Evolutionary conservation across 2,888 invertebrate species (phyloP).

Genomic region (Abrostola tripartita): DNA sequence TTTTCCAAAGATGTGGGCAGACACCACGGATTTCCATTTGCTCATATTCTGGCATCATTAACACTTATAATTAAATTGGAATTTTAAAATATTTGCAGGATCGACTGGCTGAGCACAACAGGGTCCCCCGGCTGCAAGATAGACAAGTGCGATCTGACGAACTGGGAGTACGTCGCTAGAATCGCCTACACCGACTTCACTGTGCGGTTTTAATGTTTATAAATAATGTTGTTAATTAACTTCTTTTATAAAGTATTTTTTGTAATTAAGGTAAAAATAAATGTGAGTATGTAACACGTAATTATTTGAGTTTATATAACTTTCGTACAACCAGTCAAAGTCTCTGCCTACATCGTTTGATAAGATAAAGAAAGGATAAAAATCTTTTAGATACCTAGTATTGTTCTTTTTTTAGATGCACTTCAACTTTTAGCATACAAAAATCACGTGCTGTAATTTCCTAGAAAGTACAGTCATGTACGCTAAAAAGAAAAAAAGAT

Average conservation of each 20-base stretch:
- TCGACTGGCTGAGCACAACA: slow-evolving; percentile 93
- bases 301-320: too few species aligned
- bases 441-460: slow-evolving; percentile 8
- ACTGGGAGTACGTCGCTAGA: slow-evolving; percentile 92
- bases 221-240: slow-evolving; percentile 15
- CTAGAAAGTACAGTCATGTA: not conserved
- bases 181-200: slow-evolving; percentile 92
- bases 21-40: too few species aligned
- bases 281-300: slow-evolving; percentile 19
- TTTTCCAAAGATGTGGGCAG: too few species aligned
- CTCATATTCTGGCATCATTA: too few species aligned
- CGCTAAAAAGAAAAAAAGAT: too few species aligned
- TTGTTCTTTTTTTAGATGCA: too few species aligned
- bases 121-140: slow-evolving; percentile 96
- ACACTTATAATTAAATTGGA: too few species aligned
- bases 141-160: slow-evolving; percentile 93
- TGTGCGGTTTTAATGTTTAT: slow-evolving; percentile 91
- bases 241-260: slow-evolving; percentile 18
- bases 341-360: too few species aligned
- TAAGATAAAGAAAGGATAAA: too few species aligned
- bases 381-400: too few species aligned
- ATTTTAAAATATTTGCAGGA: slow-evolving; percentile 90
- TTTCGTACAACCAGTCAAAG: too few species aligned
- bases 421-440: too few species aligned
- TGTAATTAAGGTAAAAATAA: slow-evolving; percentile 29